Base-by-base conservation (phyloP, 1,140 invertebrate genomes). In the Cotesia chilonis region DNA sequence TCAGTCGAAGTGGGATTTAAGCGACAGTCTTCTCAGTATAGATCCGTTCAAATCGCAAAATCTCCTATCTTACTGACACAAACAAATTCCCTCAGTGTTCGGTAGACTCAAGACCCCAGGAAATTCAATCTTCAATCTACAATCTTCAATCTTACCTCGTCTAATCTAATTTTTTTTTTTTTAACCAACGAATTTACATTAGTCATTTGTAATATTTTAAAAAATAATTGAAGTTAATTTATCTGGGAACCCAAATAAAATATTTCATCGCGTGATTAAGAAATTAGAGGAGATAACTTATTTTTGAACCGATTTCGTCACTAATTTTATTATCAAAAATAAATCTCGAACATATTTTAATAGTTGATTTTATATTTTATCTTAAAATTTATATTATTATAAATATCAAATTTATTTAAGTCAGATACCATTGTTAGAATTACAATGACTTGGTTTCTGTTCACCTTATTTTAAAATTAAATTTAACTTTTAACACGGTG, bases 1-100 rank as follows among this genome's bases (percentile, higher is more conserved):
- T 69, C 68, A 74, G 68, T 54, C 66, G 38, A 70, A 70, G 60
- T 54, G 54, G 54, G 64, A 66, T 66, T 52, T 52, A 47, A 52
- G 36, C 60, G 36, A 63, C 37, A 41, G 60, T 59, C 20, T 9
- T 59, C 60, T 3, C 3, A 14, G 37, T 38, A 28, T 28, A 41
- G 60, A 63, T 65, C 41, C 51, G 51, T 65, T 14, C 41, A 52
- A 65, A 59, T 59, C 57, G 57, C 57, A 59, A 59, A 59, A 59
- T 59, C 57, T 65, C 51, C 66, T 55, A 20, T 37, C 66, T 51
- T 68, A 9, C 66, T 68, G 66, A 68, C 66, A 60, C 54, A 68
- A 60, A 68, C 67, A 59, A 68, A 68, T 68, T 68, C 17, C 17
- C 55, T 52, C 35, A 37, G 41, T 14, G 37, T 63, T 63, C 60